These are phyloP conservation scores for Rhimphoctona megacephalus DNA, from an alignment of 2,888 invertebrate genomes.

Conservation along the genomic window DNA sequence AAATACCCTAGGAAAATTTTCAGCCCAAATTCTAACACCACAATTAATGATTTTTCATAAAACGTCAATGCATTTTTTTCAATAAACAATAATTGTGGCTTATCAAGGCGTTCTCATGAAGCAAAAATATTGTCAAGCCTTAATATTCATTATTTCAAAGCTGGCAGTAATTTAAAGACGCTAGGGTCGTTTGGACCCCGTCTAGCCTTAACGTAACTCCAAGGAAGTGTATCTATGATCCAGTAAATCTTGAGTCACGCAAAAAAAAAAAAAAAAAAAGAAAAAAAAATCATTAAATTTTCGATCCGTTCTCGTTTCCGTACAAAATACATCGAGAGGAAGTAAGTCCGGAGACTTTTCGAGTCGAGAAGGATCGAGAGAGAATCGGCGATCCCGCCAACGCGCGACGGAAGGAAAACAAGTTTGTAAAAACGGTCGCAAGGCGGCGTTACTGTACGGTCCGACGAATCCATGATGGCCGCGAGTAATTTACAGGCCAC, in stretches of 20 bases:
- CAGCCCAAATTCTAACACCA: background rate
- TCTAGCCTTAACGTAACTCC: too few relatives aligned
- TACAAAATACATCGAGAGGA: too few relatives aligned
- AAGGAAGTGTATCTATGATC: too few relatives aligned
- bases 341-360: too few relatives aligned
- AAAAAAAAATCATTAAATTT: too few relatives aligned
- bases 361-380: background rate
- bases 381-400: slow-evolving; percentile 14
- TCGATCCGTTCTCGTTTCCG: background rate
- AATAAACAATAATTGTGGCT: background rate
- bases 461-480: slow-evolving; percentile 78
- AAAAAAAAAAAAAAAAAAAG: too few relatives aligned
- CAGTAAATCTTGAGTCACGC: too few relatives aligned
- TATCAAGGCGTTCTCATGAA: too few relatives aligned
- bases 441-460: slow-evolving; percentile 80
- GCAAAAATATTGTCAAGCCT: too few relatives aligned
- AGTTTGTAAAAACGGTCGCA: slow-evolving; percentile 57
- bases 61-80: background rate
- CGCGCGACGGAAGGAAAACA: background rate
- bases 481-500: slow-evolving; percentile 76
- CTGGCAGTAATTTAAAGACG: too few relatives aligned
- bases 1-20: background rate
- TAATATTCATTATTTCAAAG: too few relatives aligned
- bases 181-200: too few relatives aligned
- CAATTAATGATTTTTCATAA: background rate